Base-by-base conservation (phyloP, 2,888 invertebrate genomes). In the Cosmopolites sordidus region DNA sequence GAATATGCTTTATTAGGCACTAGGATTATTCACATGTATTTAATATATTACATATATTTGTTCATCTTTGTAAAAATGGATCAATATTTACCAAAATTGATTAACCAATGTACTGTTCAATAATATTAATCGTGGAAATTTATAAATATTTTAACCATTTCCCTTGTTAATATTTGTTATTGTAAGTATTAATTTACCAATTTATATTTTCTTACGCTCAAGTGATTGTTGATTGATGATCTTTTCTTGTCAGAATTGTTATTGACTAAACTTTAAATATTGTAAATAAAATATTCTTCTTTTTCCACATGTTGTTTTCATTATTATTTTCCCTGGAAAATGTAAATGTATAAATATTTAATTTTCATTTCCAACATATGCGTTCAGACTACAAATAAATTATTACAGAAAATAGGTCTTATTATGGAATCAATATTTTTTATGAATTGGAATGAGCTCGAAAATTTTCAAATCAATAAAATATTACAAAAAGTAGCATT, bases 161-260 rank as follows among this genome's bases (percentile, higher is more conserved):
- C 11, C 12, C 33, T 33, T 33, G 33, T 33, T 33, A 33, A 33
- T 33, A 33, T 33, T 33, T 33, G 33, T 33, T 33, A 33, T 33
- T 33, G 12, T 33, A 12, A 33, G 11, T 33, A 33, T 33, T 33
- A 12, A 2, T 33, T 12, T 33, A 33, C 12, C 12, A 12, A 12
- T 12, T 12, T 33, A 11, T 33, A 33, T 33, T 33, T 33, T 33
- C 11, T 33, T 33, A 33, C 33, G 33, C 33, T 33, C n/a, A 33
- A 3, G n/a, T 33, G 12, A 33, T 33, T 11, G 12, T 33, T 33
- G 33, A 22, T 33, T 12, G 12, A 11, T 33, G 4, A 33, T 11
- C 11, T 4, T 12, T 33, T 33, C 33, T 33, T 33, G 33, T 33
- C 11, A n/a, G n/a, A 11, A 33, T 33, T 33, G 33, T 33, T 33